A percentile compares a stretch with the other conserved stretches of the same genome.
phyloP scores from a whole-genome alignment of 2,797 vertebrate genomes.

The Tapirus indicus region DNA sequence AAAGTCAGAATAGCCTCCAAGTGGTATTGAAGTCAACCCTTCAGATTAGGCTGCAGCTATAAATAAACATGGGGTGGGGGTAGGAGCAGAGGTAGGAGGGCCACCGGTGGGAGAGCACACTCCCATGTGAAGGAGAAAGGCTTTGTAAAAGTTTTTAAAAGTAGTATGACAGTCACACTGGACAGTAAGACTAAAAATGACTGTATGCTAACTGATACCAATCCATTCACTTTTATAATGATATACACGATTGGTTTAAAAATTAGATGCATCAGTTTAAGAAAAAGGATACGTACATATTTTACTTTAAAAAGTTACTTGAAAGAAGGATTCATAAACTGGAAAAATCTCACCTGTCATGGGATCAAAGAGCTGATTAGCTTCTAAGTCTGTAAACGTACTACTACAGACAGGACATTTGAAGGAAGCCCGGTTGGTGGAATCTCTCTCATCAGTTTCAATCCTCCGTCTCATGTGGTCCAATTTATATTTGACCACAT shows the following conservation, averaged over 20 bases:
- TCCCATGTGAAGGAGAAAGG: background rate
- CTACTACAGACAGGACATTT: slow-evolving; percentile 96
- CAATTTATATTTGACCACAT: slow-evolving; percentile 99
- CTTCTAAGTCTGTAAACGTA: slow-evolving; percentile 99
- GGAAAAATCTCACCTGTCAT: slow-evolving; percentile 93
- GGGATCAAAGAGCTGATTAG: slow-evolving; percentile 97
- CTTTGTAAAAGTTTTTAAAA: slow-evolving; percentile 40
- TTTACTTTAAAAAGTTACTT: slow-evolving; percentile 3
- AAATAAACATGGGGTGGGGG: background rate
- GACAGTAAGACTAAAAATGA: slow-evolving; percentile 31
- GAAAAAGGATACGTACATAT: slow-evolving; percentile 10
- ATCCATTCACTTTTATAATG: slow-evolving; percentile 44
- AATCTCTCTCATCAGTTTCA: slow-evolving; percentile 98
- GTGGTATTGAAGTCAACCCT: slow-evolving; percentile 16
- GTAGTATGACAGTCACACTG: background rate
- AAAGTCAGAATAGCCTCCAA: slow-evolving; percentile 50
- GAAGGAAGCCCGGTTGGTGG: slow-evolving; percentile 98
- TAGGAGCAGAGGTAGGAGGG: background rate
- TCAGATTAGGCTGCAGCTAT: background rate
- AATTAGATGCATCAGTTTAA: slow-evolving; percentile 56
- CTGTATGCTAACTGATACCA: background rate
- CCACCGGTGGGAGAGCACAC: background rate
- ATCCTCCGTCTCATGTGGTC: slow-evolving; percentile 99
- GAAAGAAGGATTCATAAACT: slow-evolving; percentile 7
- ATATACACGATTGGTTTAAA: slow-evolving; percentile 32